Conservation (phyloP, 2,888 invertebrate species). For the Meteorus colon region DNA sequence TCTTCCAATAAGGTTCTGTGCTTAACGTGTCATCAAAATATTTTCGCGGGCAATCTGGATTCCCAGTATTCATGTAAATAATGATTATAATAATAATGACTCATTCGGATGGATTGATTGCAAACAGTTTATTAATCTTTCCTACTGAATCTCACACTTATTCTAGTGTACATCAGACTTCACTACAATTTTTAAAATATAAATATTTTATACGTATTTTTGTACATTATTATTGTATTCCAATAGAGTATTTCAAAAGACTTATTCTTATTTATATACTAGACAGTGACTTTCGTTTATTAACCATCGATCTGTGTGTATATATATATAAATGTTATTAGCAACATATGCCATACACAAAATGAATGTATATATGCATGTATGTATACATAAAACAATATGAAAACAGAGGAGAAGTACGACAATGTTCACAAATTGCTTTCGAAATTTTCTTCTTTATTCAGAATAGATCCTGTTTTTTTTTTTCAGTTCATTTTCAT, state of each 20-base stretch:
- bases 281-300: constrained; percentile 13
- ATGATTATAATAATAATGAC: too few species aligned
- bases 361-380: constrained; percentile 35
- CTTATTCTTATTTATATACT: not conserved
- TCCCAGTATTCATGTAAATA: too few species aligned
- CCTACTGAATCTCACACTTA: not conserved
- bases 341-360: constrained; percentile 13
- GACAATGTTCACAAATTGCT: not conserved
- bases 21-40: too few species aligned
- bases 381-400: constrained; percentile 1
- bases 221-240: constrained; percentile 36
- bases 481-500: not conserved
- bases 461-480: not conserved
- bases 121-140: constrained; percentile 27
- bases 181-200: constrained; percentile 23
- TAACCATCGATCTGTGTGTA: not conserved
- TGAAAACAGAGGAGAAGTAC: not conserved
- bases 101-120: not conserved
- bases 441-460: not conserved
- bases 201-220: constrained; percentile 33
- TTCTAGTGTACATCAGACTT: not conserved
- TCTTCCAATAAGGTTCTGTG: too few species aligned
- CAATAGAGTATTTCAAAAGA: constrained; percentile 29
- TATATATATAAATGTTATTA: not conserved
- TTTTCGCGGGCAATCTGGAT: too few species aligned